Base-by-base conservation (phyloP, 2,888 invertebrate genomes). In the Pogonocherus hispidulus region DNA sequence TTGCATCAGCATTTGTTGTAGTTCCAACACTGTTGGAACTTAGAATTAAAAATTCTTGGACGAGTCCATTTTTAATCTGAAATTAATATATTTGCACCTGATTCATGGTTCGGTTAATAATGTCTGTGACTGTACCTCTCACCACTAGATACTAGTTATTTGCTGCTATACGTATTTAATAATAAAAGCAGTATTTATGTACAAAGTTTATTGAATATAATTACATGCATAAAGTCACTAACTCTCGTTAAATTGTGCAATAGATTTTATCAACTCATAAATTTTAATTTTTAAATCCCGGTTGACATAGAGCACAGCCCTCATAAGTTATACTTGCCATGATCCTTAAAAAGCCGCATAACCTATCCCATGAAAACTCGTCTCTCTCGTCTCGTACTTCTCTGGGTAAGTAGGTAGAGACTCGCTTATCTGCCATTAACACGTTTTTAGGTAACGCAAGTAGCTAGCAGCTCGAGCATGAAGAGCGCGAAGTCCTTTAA, bases 321-420 rank as follows among this genome's bases (percentile, higher is more conserved):
- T 41, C n/a, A 4, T 2, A 41, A 41, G n/a, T 27, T 27, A 27
- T 27, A 8, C 8, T 8, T 27, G 27, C 2, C 14, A 5, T 14
- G 41, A 14, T 14, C 14, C 4, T 11, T 14, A 4, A 14, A 41
- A 41, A 41, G n/a, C 41, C 41, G 14, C 41, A 2, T 2, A 14
- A n/a, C 41, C 2, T 16, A 41, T 14, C 41, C 57, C 41, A 57
- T 23, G 57, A 14, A 41, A 14, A 11, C 35, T 6, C n/a, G 22
- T 57, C 41, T 44, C n/a, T n/a, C 20, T 57, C 23, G 14, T 57
- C 57, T 57, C 14, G 55, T 9, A 57, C 44, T 44, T 41, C 23
- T 37, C 35, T 57, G 44, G 57, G 57, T 57, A 57, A 57, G 23
- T 57, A 44, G 57, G 57, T 57, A 57, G 22, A 35, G 18, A 18